Conservation (phyloP, 1,140 invertebrate species). For the Harpegnathos saltator region DNA sequence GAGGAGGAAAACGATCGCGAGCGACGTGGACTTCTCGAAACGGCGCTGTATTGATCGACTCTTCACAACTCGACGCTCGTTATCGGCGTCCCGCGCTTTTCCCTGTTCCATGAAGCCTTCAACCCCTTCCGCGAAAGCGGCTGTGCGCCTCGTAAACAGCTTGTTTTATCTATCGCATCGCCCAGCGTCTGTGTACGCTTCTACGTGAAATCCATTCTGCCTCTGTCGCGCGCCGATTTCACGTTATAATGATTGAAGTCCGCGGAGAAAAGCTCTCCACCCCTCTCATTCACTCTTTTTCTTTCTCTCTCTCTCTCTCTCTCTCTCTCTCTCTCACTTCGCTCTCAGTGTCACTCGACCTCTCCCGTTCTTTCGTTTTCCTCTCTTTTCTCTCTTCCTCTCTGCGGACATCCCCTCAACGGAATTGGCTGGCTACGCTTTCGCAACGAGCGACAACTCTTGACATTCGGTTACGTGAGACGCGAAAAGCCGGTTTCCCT, state of each 20-base stretch:
- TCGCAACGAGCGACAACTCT: slow-evolving; percentile 47
- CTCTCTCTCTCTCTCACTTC: too few relatives aligned
- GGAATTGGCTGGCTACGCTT: slow-evolving; percentile 19
- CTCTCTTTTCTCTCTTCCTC: slow-evolving; percentile 10
- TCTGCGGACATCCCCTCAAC: neutral
- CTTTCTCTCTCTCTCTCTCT: neutral
- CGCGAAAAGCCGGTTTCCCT: slow-evolving; percentile 5
- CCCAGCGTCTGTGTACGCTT: neutral
- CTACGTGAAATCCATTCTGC: slow-evolving; percentile 56
- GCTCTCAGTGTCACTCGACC: too few relatives aligned
- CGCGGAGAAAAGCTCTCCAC: slow-evolving; percentile 54
- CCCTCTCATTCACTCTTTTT: neutral
- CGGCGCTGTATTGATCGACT: slow-evolving; percentile 68
- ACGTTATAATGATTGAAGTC: slow-evolving; percentile 59
- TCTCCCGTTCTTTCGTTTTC: too few relatives aligned
- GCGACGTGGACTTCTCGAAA: slow-evolving; percentile 54
- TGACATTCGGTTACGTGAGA: slow-evolving; percentile 48
- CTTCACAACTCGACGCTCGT: slow-evolving; percentile 67
- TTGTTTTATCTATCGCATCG: slow-evolving; percentile 63
- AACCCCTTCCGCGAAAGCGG: slow-evolving; percentile 49
- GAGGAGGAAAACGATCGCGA: slow-evolving; percentile 52
- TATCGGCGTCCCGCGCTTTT: slow-evolving; percentile 70
- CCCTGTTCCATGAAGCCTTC: slow-evolving; percentile 58
- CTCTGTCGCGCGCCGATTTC: slow-evolving; percentile 50
- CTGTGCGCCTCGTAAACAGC: slow-evolving; percentile 56